Evolutionary conservation across 2,797 vertebrate species (phyloP).

Genomic region (Sarcophilus harrisii): DNA sequence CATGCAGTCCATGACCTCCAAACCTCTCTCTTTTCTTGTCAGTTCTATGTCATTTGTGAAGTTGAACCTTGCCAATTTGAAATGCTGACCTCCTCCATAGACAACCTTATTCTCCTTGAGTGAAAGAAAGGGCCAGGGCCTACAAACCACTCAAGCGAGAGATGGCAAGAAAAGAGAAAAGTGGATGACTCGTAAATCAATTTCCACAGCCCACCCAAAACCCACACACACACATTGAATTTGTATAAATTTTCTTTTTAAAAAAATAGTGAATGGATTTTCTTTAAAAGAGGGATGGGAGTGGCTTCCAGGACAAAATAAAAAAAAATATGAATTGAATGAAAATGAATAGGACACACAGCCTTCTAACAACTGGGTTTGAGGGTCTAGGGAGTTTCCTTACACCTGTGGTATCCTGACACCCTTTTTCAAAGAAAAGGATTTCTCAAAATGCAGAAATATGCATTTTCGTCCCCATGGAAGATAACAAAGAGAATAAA

Average conservation of each 20-base stretch:
- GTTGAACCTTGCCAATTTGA: conserved; percentile 91
- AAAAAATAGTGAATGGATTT: conserved; percentile 67
- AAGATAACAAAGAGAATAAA: conserved; percentile 63
- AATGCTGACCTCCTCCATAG: conserved; percentile 91
- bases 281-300: conserved; percentile 77
- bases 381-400: background rate
- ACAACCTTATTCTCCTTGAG: conserved; percentile 89
- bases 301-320: conserved; percentile 69
- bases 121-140: conserved; percentile 88
- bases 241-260: conserved; percentile 62
- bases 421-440: conserved; percentile 61
- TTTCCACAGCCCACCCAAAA: conserved; percentile 91
- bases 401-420: conserved; percentile 72
- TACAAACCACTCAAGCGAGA: conserved; percentile 90
- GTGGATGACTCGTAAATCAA: conserved; percentile 91
- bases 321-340: conserved; percentile 73
- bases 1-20: conserved; percentile 89
- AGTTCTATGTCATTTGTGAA: conserved; percentile 91
- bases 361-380: background rate
- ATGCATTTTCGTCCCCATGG: conserved; percentile 61
- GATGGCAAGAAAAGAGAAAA: conserved; percentile 89
- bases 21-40: conserved; percentile 90
- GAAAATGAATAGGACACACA: conserved; percentile 63
- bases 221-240: conserved; percentile 81
- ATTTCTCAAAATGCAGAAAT: conserved; percentile 61